Conservation (phyloP, 2,113 vertebrate genomes). For the Hassar affinis region DNA sequence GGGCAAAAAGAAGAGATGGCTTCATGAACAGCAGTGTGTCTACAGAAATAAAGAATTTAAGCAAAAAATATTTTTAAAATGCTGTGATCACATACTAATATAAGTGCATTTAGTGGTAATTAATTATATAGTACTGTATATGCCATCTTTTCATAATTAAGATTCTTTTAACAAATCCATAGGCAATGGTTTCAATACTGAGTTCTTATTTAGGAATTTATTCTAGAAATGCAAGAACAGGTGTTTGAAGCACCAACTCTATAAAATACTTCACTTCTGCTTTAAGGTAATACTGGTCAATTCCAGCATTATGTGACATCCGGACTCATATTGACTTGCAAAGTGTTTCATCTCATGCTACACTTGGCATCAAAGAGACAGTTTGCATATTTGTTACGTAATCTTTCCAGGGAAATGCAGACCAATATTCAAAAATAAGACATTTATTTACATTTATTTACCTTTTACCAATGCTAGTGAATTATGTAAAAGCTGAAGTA, state of each 20-base stretch:
- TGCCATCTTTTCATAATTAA: background rate
- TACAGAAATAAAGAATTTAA: constrained; percentile 1
- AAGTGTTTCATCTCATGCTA: background rate
- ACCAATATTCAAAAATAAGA: constrained; percentile 22
- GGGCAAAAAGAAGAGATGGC: constrained; percentile 29
- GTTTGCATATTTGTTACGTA: constrained; percentile 5
- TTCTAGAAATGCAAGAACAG: background rate
- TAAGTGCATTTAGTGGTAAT: background rate
- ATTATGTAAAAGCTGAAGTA: background rate
- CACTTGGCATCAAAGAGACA: background rate
- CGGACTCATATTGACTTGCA: constrained; percentile 6
- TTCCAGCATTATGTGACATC: background rate
- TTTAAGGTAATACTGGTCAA: background rate
- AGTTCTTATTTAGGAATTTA: background rate
- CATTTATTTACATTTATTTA: constrained; percentile 9
- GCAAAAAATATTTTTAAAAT: background rate
- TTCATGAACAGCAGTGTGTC: background rate
- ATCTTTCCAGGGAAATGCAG: background rate
- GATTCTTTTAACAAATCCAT: background rate
- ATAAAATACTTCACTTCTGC: background rate
- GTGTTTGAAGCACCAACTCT: background rate
- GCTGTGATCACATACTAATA: background rate
- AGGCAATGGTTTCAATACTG: background rate
- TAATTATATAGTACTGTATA: background rate
- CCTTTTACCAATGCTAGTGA: background rate